Base-by-base conservation (phyloP, 2,797 vertebrate species). In the Gymnothorax javanicus region DNA sequence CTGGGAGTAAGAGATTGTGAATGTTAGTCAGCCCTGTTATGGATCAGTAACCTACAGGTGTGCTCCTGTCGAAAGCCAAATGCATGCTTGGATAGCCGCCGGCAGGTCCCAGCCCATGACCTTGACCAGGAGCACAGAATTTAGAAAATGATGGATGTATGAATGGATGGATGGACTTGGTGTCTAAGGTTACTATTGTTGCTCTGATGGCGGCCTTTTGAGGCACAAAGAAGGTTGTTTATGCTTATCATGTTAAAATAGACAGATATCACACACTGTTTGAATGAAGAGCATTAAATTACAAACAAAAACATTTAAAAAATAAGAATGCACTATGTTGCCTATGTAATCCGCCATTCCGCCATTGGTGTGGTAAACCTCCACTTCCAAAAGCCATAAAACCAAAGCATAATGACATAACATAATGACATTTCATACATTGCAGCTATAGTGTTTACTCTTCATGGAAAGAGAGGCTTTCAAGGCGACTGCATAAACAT, bases 371-470 rank as follows among this genome's bases (percentile, higher is more conserved):
- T 85, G 54, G 43, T 54, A 85, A 85, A 56, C 56, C 71, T 85
- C 7, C 58, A 54, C 84, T 71, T 56, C 73, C 75, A 79, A 79
- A 79, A 20, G 75, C 75, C 84, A 43, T 67, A 58, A 57, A 85
- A 71, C 71, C 75, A 85, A 75, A 71, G 84, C 69, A 69, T 60
- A 57, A 85, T 79, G 75, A 85, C 77, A 71, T 77, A 54, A 77
- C 13, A n/a, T 54, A 75, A 85, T 56, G 58, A n/a, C n/a, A 85
- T 59, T 77, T 59, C 84, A 85, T 33, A 57, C 75, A 77, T 25
- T 50, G 23, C n/a, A 85, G 59, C 77, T 77, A 58, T 23, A 59
- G 50, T 20, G 43, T 23, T 71, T 85, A 71, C 13, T 85, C 56
- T 77, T 56, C 12, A 17, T n/a, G 64, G 52, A 25, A n/a, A 52